A percentile compares a stretch with the other conserved stretches of the same genome.
Conservation (phyloP, 2,797 vertebrate species). For the Sebastiscus tertius region DNA sequence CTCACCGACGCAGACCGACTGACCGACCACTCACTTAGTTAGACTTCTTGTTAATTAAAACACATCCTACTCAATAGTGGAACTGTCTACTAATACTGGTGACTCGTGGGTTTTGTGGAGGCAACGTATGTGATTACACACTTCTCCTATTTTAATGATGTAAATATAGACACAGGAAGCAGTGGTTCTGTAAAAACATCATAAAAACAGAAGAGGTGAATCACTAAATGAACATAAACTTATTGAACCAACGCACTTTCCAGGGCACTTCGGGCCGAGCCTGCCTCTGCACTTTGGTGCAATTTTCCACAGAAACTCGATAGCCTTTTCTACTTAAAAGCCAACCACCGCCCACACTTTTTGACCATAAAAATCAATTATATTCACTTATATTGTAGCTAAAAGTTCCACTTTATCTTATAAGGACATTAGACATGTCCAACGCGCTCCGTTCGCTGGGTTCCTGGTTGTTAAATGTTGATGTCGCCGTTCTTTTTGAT, state of each 20-base stretch:
- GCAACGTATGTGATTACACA: background rate
- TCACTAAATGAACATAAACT: slow-evolving; percentile 14
- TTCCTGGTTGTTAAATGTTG: background rate
- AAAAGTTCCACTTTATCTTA: background rate
- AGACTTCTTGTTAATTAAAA: slow-evolving; percentile 12
- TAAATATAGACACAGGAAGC: background rate
- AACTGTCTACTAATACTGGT: background rate
- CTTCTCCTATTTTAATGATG: background rate
- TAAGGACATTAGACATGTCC: background rate
- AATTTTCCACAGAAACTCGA: background rate
- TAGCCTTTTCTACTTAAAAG: background rate
- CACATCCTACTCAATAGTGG: background rate
- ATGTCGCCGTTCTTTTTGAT: background rate
- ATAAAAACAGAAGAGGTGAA: slow-evolving; percentile 9
- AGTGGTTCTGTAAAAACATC: background rate
- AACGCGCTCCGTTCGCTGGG: background rate
- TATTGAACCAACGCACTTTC: background rate
- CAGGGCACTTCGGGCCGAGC: background rate
- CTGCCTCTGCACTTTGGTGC: background rate
- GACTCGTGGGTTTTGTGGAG: slow-evolving; percentile 23
- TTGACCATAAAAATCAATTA: background rate
- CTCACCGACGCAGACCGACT: background rate
- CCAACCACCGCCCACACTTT: background rate
- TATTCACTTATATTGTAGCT: background rate
- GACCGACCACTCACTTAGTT: slow-evolving; percentile 14